Evolutionary conservation across 2,888 invertebrate genomes (phyloP), one percentile per base, ranked within the genome.

Genomic region (Lochmaea capreae): DNA sequence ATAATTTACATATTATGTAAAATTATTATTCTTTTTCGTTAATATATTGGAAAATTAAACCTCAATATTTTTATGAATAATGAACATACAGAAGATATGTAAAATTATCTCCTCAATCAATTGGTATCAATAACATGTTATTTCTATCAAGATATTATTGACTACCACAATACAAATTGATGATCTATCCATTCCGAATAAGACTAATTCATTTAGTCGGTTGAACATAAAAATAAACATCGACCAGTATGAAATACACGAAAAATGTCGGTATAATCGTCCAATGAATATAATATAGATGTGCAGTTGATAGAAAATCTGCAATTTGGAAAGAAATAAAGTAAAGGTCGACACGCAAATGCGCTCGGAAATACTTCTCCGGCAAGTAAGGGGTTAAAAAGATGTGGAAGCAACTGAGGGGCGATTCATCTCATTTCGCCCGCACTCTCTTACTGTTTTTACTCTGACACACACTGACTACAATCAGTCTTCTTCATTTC

Each of bases 391-490:
- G 71, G 71, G 71, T 67, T 61, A 67, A 72, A 68, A 72, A 76
- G 75, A 68, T 74, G 77, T 73, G 79, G 79, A 68, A 77, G 73
- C 63, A 77, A 82, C 82, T 83, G 85, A 86, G 86, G 83, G 87
- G 88, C 89, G 89, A 89, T 89, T 90, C 90, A 90, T 90, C 90
- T 89, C 90, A 90, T 90, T 90, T 90, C 90, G 90, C 90, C 90
- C 90, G 90, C 89, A 89, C 90, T 90, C 90, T 90, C 90, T 90
- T 87, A 86, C 84, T 86, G 85, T 86, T 86, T 86, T 86, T 86
- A 85, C 86, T 84, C 86, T 73, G 77, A 87, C 86, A 87, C 85
- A 86, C 84, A 86, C 86, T 85, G 85, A 86, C 85, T 86, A 86
- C 86, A 86, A 86, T 87, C 87, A 86, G 86, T 85, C 85, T 84